Base-by-base conservation (phyloP, 2,113 vertebrate genomes). In the Narcine bancroftii region DNA sequence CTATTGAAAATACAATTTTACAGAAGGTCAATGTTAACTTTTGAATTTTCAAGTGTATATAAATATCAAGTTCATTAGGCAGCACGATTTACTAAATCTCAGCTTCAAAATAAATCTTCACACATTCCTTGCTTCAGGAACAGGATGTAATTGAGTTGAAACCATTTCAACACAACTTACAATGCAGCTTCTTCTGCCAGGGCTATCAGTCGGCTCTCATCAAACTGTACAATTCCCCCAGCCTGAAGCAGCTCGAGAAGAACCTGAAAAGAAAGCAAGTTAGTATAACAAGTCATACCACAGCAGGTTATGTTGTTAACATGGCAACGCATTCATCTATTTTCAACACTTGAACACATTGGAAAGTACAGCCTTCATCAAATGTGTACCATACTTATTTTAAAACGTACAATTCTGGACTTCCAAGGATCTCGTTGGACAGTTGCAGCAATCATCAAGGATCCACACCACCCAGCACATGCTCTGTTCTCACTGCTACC, bases 121-220 rank as follows among this genome's bases (percentile, higher is more conserved):
- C 42, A 91, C 21, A 29, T 91, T 89, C 69, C 39, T 69, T 39
- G 7, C 24, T 36, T 42, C 39, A 45, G 21, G 24, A 91, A 69
- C 21, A 69, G 21, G 19, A 29, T 42, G 42, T 89, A 69, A 91
- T 91, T 29, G 15, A 89, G 39, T 66, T 26, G 63, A 91, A 66
- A 69, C 65, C 13, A 50, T 53, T 83, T 83, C 26, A 47, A 83
- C 53, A 92, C 13, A 93, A 96, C 98, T 98, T 94, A 99, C 99
- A 99, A 99, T 92, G 99, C 97, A 9, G 99, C 98, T 94, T 98
- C 98, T 93, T 99, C 98, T 93, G 98, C 98, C 94, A 99, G 96
- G 65, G 94, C 93, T 93, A 99, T 95, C 45, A 99, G 97, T 19
- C 97, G 95, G 33, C 85, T 96, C 94, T 99, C 98, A 94, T 99